Percentiles rank a stretch among this genome's conserved stretches.
Evolutionary conservation across 2,113 vertebrate genomes (phyloP).

Genomic region (Columba livia): DNA sequence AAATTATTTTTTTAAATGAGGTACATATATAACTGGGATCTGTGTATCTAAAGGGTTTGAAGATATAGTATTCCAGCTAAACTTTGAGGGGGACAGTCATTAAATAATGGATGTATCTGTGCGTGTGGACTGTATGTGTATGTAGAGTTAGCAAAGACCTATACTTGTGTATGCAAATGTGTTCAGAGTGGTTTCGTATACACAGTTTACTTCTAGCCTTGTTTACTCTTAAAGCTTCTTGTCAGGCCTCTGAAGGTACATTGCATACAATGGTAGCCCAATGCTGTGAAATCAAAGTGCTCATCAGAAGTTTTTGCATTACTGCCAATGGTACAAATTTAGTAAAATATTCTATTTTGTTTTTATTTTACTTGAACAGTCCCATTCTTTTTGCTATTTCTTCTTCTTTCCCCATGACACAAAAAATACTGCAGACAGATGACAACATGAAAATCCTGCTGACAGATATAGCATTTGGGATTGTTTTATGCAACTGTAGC

Average conservation of each 20-base stretch:
- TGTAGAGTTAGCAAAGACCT: neutral
- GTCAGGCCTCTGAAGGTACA: neutral
- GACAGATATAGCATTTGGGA: neutral
- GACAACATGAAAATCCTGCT: neutral
- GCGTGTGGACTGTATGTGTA: neutral
- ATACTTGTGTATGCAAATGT: neutral
- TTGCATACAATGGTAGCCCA: neutral
- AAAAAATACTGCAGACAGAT: neutral
- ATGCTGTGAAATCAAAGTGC: neutral
- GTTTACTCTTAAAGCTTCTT: neutral
- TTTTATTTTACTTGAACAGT: neutral
- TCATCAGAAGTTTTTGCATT: neutral
- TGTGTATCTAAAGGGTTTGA: neutral
- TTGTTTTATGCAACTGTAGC: neutral
- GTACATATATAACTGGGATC: neutral
- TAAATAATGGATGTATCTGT: neutral
- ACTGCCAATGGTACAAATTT: neutral
- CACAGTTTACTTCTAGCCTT: neutral
- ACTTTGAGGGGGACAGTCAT: neutral
- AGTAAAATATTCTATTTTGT: neutral
- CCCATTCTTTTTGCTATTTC: neutral
- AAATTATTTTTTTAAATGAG: neutral
- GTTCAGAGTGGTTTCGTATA: neutral
- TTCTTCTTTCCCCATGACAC: neutral
- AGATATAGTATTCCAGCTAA: neutral